Base-by-base conservation (phyloP, 92 coral and sea anemone genomes). In the Paramuricea clavata region DNA sequence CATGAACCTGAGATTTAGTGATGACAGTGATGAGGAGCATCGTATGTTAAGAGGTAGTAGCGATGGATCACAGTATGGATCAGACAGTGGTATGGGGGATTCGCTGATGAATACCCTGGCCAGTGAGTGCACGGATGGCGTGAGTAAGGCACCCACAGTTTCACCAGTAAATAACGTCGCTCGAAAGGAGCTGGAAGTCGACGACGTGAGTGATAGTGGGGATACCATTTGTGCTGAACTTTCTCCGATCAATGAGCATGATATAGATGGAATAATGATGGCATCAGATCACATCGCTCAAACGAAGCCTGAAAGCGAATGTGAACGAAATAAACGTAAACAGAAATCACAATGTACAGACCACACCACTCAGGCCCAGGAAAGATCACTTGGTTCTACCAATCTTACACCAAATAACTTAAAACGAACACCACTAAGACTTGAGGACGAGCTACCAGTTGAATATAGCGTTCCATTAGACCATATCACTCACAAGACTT, bases 11-110 rank as follows among this genome's bases (percentile, higher is more conserved):
- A 84, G 91, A 49, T 90, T 91, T 17, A 93, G 71, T 96, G 44
- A 87, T 75, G 86, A 89, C 93, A 47, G 93, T 98, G 86, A 92
- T 0, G 89, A 72, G 27, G 88, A 94, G 50, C 84, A 79, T 33
- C 72, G 49, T 15, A 30, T 41, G 32, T n/a, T 35, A 17, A 57
- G 35, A 67, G 84, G 67, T 21, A 60, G 84, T 42, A 79, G 84
- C 32, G 84, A 79, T 79, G 84, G 73, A 79, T 79, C 84, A 49
- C 84, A 79, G 49, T 79, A 60, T 36, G 84, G 84, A 44, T 79
- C 84, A 31, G 84, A 79, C 22, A 79, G 84, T 79, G 84, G 84
- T 59, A 79, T 79, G 84, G 84, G 84, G 73, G 84, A 79, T 73
- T 79, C 84, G 1, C 73, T 79, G 2, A 79, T 79, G 84, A 79